phyloP scores from a whole-genome alignment of 2,113 vertebrate genomes.

The Strigops habroptila region DNA sequence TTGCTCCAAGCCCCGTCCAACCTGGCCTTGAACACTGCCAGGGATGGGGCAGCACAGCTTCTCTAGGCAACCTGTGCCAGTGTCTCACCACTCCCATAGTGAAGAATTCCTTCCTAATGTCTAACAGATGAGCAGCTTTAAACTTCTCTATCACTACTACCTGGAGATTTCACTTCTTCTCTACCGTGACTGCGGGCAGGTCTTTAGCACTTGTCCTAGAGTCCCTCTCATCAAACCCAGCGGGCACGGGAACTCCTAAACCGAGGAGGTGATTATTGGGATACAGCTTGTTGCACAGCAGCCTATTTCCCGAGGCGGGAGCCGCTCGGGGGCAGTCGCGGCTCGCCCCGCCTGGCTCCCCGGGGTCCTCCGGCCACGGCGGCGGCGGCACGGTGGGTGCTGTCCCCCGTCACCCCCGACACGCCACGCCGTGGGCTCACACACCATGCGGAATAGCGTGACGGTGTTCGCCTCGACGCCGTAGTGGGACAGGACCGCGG shows the following conservation, averaged over 20 bases:
- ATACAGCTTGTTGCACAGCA: rapidly evolving
- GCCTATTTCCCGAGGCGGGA: not conserved
- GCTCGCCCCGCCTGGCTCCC: not conserved
- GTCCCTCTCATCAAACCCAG: not conserved
- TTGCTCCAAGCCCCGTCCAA: not conserved
- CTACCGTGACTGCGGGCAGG: rapidly evolving
- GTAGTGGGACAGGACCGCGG: slow-evolving; percentile 78
- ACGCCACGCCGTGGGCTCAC: not conserved
- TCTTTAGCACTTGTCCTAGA: not conserved
- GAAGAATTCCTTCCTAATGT: not conserved
- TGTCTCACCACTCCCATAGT: not conserved
- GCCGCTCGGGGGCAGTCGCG: not conserved
- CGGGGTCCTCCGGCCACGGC: too few relatives aligned
- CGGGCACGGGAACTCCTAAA: not conserved
- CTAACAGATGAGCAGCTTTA: not conserved
- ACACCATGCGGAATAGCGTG: slow-evolving; percentile 85
- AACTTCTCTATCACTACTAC: not conserved
- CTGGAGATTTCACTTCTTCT: too few relatives aligned
- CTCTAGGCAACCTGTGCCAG: not conserved
- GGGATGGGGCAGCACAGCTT: not conserved
- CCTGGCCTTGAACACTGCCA: not conserved
- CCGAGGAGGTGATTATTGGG: rapidly evolving
- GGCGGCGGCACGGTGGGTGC: not conserved
- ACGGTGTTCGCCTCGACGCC: slow-evolving; percentile 73
- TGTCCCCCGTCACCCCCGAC: too few relatives aligned